Base-by-base conservation (phyloP, 2,797 vertebrate genomes). In the Scomberomorus guttatus region DNA sequence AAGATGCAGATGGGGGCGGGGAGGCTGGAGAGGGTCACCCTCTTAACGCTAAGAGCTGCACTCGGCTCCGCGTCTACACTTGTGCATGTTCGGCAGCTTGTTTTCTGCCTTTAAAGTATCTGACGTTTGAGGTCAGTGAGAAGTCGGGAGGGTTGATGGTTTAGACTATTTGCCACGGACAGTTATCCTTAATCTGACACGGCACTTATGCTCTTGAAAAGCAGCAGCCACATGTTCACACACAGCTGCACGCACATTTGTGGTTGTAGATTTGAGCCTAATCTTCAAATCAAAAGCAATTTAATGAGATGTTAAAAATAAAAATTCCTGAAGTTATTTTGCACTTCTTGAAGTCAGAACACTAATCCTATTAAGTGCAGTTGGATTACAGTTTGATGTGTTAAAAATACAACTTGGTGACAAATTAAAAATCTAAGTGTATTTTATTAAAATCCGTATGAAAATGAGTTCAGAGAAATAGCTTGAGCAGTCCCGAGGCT, bases 1-100 rank as follows among this genome's bases (percentile, higher is more conserved):
- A 29, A 70, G 87, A 81, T 81, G 70, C 76, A 75, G 77, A 70
- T 75, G 88, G 80, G 57, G 65, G 57, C n/a, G 56, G 56, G 10
- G 72, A 51, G 10, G 59, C 48, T 17, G 42, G 54, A 54, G 44
- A 48, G 56, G 58, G 56, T 44, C 25, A 50, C 55, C 44, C 12
- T 39, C n/a, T 48, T 46, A 50, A 22, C 72, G n/a, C 56, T 75
- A 20, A 87, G 59, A 42, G 39, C 79, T 76, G n/a, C 71, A 72
- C 52, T 13, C 68, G 54, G 0, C 71, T 83, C 57, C 0, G 2
- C 5, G 42, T 80, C 50, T 0, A 2, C 5, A 14, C 59, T 69
- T 44, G 0, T 69, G 62, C 61, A 34, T 24, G 62, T 52, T 0
- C 14, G 0, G 54, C 57, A 18, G 56, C 55, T n/a, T 64, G 17